These are phyloP conservation scores for Sparus aurata DNA, from an alignment of 2,797 vertebrate species.

Conservation along the genomic window DNA sequence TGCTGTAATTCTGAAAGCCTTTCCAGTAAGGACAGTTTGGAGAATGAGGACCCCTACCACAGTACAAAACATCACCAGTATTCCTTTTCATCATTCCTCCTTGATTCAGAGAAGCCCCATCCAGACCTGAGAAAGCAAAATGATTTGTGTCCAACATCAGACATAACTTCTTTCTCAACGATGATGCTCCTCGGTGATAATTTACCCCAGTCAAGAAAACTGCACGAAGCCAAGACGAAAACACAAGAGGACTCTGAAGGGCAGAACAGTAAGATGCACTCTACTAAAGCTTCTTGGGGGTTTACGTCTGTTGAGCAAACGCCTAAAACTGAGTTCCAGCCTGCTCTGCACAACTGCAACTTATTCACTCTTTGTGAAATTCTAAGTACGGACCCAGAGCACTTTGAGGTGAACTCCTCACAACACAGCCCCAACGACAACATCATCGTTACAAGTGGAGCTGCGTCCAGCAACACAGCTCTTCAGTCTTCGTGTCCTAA, in stretches of 20 bases:
- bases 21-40: conserved; percentile 93
- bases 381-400: conserved; percentile 30
- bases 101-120: conserved; percentile 67
- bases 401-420: conserved; percentile 34
- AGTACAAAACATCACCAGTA: conserved; percentile 60
- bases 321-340: conserved; percentile 22
- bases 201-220: conserved; percentile 40
- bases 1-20: conserved; percentile 87
- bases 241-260: conserved; percentile 39
- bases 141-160: conserved; percentile 55
- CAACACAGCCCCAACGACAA: conserved; percentile 51
- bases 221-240: conserved; percentile 32
- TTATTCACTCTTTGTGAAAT: conserved; percentile 55
- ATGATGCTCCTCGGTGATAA: conserved; percentile 67
- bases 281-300: conserved; percentile 59
- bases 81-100: conserved; percentile 62
- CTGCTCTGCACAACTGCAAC: conserved; percentile 46
- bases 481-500: conserved; percentile 69
- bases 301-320: conserved; percentile 49
- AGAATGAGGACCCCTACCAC: conserved; percentile 83
- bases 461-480: conserved; percentile 57
- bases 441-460: conserved; percentile 64
- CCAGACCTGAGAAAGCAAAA: conserved; percentile 62
- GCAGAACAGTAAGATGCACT: conserved; percentile 43
- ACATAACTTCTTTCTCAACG: conserved; percentile 69